phyloP scores from a whole-genome alignment of 1,140 invertebrate genomes.

The Coptotermes formosanus region DNA sequence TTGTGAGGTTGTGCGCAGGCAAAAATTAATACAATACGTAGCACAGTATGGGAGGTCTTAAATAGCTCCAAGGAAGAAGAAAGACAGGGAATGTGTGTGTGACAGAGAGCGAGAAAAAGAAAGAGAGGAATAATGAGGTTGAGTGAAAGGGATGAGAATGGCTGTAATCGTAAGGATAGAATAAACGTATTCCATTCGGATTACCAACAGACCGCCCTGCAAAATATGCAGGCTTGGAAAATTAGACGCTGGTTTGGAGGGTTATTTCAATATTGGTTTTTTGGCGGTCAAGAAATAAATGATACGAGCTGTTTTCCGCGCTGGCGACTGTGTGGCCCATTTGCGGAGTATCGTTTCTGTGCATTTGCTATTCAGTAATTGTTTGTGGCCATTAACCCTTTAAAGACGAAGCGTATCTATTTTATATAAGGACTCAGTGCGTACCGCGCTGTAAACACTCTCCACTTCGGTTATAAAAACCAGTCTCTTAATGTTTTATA shows the following conservation, averaged over 20 bases:
- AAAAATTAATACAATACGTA: slow-evolving; percentile 18
- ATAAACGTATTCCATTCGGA: background rate
- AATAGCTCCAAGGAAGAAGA: slow-evolving; percentile 5
- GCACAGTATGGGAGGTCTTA: slow-evolving; percentile 17
- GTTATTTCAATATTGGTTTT: background rate
- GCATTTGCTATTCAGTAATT: too few relatives aligned
- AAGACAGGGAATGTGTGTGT: too few relatives aligned
- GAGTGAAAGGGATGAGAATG: background rate
- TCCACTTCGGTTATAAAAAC: too few relatives aligned
- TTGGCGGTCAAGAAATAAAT: background rate
- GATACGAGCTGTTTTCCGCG: background rate
- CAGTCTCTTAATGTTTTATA: too few relatives aligned
- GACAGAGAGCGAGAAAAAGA: background rate
- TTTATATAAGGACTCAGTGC: too few relatives aligned
- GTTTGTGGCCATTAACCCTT: too few relatives aligned
- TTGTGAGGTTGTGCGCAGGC: background rate
- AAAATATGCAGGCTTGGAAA: background rate
- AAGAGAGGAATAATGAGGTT: background rate
- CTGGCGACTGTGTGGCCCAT: background rate
- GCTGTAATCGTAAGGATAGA: background rate
- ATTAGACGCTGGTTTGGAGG: background rate
- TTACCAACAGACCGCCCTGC: background rate
- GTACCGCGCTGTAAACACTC: too few relatives aligned
- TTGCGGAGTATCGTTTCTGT: background rate
- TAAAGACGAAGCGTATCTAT: too few relatives aligned